Conservation (phyloP, 2,888 invertebrate species). For the Stenurella melanura region DNA sequence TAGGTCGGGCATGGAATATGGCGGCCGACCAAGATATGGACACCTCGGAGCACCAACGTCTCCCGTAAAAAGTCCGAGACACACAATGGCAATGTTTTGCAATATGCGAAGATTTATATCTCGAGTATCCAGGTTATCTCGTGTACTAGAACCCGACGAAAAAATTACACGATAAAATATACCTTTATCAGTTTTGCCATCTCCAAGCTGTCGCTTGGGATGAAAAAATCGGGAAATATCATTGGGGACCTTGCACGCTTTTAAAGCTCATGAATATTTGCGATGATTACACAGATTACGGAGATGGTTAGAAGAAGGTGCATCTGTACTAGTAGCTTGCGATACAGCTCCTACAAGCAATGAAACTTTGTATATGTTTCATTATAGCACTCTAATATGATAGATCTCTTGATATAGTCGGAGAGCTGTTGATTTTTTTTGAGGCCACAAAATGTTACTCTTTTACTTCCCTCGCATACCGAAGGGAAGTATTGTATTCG, state of each 20-base stretch:
- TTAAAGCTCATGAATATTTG: not conserved
- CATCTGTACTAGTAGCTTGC: not conserved
- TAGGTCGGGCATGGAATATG: constrained; percentile 2
- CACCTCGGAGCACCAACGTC: not conserved
- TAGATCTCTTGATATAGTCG: too few species aligned
- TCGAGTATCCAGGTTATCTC: constrained; percentile 19
- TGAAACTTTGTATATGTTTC: too few species aligned
- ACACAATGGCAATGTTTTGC: constrained; percentile 31
- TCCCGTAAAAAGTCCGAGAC: not conserved
- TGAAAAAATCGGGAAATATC: not conserved
- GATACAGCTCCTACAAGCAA: too few species aligned
- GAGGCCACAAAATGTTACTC: too few species aligned
- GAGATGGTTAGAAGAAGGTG: not conserved
- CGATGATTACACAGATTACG: not conserved
- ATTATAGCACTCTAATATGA: too few species aligned
- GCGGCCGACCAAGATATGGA: not conserved
- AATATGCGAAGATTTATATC: constrained; percentile 27
- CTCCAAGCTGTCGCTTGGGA: not conserved
- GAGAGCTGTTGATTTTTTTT: too few species aligned
- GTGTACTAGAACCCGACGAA: constrained; percentile 11
- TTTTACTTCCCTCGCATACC: too few species aligned
- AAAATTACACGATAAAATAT: constrained; percentile 17
- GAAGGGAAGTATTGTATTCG: too few species aligned
- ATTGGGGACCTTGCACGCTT: constrained; percentile 1
- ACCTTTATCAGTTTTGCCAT: constrained; percentile 24